phyloP scores from a whole-genome alignment of 2,888 invertebrate genomes.

The Drosophila lutescens region DNA sequence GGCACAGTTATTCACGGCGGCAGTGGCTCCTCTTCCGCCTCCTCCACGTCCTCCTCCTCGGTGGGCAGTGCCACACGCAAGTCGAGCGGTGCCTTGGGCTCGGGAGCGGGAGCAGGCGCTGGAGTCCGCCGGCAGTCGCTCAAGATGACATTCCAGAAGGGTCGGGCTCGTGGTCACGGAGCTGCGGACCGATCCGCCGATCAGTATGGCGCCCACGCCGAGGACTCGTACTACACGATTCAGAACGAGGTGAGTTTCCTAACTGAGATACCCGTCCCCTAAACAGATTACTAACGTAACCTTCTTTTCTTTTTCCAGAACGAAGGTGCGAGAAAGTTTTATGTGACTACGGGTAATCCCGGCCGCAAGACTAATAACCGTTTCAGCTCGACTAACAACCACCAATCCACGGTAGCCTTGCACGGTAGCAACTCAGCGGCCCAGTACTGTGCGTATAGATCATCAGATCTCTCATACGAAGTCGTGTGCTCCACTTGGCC shows the following conservation, averaged over 20 bases:
- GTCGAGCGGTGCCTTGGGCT: slow-evolving; percentile 42
- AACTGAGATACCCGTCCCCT: too few species aligned
- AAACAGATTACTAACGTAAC: neutral
- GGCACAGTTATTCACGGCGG: slow-evolving; percentile 66
- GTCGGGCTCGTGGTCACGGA: slow-evolving; percentile 86
- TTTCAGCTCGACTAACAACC: slow-evolving; percentile 85
- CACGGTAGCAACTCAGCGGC: slow-evolving; percentile 47
- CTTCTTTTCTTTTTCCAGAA: slow-evolving; percentile 78
- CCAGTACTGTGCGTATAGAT: slow-evolving; percentile 42
- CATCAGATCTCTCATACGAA: neutral
- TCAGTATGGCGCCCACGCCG: slow-evolving; percentile 76
- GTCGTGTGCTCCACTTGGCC: neutral
- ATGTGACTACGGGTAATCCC: slow-evolving; percentile 57
- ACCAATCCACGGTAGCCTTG: slow-evolving; percentile 38
- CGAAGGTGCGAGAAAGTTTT: slow-evolving; percentile 84
- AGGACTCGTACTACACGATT: slow-evolving; percentile 88
- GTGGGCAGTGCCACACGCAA: slow-evolving; percentile 61
- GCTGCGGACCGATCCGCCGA: slow-evolving; percentile 83
- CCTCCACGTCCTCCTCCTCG: slow-evolving; percentile 29
- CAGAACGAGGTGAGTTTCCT: slow-evolving; percentile 87
- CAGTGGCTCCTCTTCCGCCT: slow-evolving; percentile 27
- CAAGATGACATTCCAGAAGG: slow-evolving; percentile 92
- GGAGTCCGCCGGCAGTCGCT: slow-evolving; percentile 86
- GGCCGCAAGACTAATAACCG: slow-evolving; percentile 91
- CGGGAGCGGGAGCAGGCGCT: slow-evolving; percentile 35